Conservation (phyloP, 2,113 vertebrate species). For the western clawed frog (Xenopus tropicalis) region DNA sequence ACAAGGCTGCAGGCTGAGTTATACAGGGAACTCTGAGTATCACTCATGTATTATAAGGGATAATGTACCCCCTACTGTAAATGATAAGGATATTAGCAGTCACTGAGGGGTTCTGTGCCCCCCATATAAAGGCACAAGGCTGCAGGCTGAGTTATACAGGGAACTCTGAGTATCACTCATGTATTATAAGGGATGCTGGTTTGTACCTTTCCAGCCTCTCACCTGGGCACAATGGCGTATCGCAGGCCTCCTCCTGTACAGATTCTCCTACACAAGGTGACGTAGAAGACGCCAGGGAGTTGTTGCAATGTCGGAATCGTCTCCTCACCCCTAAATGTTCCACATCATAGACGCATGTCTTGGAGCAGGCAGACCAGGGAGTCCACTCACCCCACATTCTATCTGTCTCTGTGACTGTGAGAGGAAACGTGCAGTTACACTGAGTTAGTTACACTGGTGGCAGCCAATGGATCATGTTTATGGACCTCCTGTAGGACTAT, state of each 20-base stretch:
- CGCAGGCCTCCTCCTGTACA: conserved; percentile 73
- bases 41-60: too few species aligned
- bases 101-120: too few species aligned
- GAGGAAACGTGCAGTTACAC: not conserved
- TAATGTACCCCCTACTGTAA: too few species aligned
- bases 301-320: conserved; percentile 70
- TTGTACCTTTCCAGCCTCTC: not conserved
- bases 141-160: too few species aligned
- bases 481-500: not conserved
- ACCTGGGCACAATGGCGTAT: conserved; percentile 72
- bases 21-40: too few species aligned
- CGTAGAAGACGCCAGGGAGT: conserved; percentile 6
- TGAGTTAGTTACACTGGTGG: too few species aligned
- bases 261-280: conserved; percentile 61
- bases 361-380: conserved; percentile 78
- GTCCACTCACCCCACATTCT: conserved; percentile 70
- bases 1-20: too few species aligned
- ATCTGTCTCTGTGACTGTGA: conserved; percentile 36
- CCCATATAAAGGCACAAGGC: too few species aligned
- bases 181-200: too few species aligned
- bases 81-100: too few species aligned
- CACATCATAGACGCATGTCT: conserved; percentile 72
- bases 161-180: too few species aligned
- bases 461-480: too few species aligned
- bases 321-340: conserved; percentile 63